phyloP scores from a whole-genome alignment of 2,888 invertebrate genomes.

The Catocala sponsa region DNA sequence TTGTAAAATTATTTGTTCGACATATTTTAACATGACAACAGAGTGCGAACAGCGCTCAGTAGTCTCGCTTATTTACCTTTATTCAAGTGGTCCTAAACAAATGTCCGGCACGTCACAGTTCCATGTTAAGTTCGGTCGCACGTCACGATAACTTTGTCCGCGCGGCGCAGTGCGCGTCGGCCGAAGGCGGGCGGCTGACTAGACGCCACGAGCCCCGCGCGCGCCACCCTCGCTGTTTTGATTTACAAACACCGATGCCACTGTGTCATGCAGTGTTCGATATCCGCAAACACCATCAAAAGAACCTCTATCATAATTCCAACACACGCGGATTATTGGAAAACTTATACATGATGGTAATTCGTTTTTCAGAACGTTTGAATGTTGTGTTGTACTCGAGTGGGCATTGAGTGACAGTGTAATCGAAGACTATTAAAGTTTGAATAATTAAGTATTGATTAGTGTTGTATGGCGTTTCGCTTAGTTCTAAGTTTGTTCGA shows the following conservation, averaged over 20 bases:
- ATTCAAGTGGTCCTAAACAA: conserved; percentile 51
- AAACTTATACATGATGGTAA: background rate
- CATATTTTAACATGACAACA: conserved; percentile 10
- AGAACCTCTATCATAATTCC: conserved; percentile 25
- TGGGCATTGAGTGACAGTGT: conserved; percentile 16
- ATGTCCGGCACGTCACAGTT: conserved; percentile 54
- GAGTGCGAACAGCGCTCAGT: conserved; percentile 32
- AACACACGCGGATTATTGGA: conserved; percentile 8
- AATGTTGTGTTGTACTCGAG: background rate
- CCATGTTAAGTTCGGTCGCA: conserved; percentile 47
- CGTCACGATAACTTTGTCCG: conserved; percentile 36
- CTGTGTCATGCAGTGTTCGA: conserved; percentile 60
- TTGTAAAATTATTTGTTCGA: background rate
- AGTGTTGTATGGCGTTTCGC: conserved; percentile 28
- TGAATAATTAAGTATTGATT: conserved; percentile 31
- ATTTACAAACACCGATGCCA: conserved; percentile 66
- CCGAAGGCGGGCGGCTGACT: conserved; percentile 80
- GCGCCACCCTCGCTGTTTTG: conserved; percentile 59
- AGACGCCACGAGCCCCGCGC: conserved; percentile 58
- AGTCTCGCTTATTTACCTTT: conserved; percentile 52
- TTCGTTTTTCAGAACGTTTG: conserved; percentile 1
- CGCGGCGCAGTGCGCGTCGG: conserved; percentile 64
- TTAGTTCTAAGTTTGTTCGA: conserved; percentile 24
- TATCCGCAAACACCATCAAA: conserved; percentile 47
- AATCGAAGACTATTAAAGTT: conserved; percentile 26